Percentiles rank a stretch among this genome's conserved stretches.
phyloP scores from a whole-genome alignment of 92 coral and sea anemone genomes.

The Scolanthus callimorphus region DNA sequence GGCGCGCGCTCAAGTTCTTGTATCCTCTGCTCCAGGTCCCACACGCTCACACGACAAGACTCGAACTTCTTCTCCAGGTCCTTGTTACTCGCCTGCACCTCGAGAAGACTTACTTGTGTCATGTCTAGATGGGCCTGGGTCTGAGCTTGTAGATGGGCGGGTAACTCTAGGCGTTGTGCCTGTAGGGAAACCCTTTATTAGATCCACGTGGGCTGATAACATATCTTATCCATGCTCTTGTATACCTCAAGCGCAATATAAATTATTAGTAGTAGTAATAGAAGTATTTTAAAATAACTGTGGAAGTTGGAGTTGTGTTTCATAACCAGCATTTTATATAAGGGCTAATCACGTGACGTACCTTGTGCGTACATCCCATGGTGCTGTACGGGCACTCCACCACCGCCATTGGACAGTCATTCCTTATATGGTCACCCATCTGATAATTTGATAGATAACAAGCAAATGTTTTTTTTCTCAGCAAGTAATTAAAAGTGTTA shows the following conservation, averaged over 20 bases:
- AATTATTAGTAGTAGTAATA: too few species aligned
- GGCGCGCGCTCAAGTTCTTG: conserved; percentile 25
- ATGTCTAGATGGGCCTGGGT: conserved; percentile 19
- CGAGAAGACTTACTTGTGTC: conserved; percentile 6
- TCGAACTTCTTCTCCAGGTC: conserved; percentile 7
- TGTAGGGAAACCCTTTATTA: too few species aligned
- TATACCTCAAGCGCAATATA: too few species aligned
- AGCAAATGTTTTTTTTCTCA: too few species aligned
- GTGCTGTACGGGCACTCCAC: conserved; percentile 27
- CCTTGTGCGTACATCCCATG: conserved; percentile 41
- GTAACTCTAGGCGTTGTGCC: too few species aligned
- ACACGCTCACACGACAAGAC: background rate
- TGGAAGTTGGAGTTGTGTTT: too few species aligned
- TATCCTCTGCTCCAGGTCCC: conserved; percentile 7
- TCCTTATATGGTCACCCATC: conserved; percentile 20
- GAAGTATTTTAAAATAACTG: too few species aligned
- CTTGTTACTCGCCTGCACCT: background rate
- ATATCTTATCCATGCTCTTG: too few species aligned
- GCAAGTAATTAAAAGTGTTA: too few species aligned
- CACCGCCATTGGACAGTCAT: conserved; percentile 22
- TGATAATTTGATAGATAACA: too few species aligned
- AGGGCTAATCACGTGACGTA: conserved; percentile 34
- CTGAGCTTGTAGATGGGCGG: conserved; percentile 27
- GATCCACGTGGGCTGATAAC: too few species aligned
- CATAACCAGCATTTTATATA: too few species aligned